Evolutionary conservation across 2,888 invertebrate genomes (phyloP), one percentile per base, ranked within the genome.

Genomic region (Gryllus longicercus): DNA sequence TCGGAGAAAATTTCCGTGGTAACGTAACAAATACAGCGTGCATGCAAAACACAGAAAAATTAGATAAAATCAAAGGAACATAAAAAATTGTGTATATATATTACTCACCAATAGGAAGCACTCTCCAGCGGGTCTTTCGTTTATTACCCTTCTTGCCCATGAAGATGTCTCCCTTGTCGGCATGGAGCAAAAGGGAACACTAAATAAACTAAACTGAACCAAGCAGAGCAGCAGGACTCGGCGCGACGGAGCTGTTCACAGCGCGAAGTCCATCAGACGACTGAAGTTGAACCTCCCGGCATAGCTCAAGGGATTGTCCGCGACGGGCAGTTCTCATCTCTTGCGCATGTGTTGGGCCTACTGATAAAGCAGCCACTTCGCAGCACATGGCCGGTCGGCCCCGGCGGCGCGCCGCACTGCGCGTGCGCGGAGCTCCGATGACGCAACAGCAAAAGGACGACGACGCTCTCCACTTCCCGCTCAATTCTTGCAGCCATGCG

Each of bases 91-190:
- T 63, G 86, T 88, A 88, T 85, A 90, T 90, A 38, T 38, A 38
- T 38, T 38, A 38, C 38, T 38, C 89, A 84, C 88, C 89, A 85
- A 91, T 90, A 83, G 90, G 89, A 84, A 91, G 88, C 84, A 90
- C 89, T 86, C 91, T 89, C 91, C 91, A 91, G 86, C 90, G 89
- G 84, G 91, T 91, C 87, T 90, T 91, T 85, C 90, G 88, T 84
- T 88, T 87, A 76, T 86, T 86, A 83, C 88, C 88, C 87, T 90
- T 90, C 86, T 90, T 91, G 86, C 91, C 91, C 91, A 91, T 91
- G 84, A 85, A 83, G 80, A 79, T 80, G 78, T 74, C 81, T 63
- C 79, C 78, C 79, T 74, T 80, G 80, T 80, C 80, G 78, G 75
- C 81, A 80, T 81, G 76, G 75, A 75, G 75, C 38, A 50, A 74